These are phyloP conservation scores for Dynastes tityus DNA, from an alignment of 2,888 invertebrate genomes.

Conservation along the genomic window DNA sequence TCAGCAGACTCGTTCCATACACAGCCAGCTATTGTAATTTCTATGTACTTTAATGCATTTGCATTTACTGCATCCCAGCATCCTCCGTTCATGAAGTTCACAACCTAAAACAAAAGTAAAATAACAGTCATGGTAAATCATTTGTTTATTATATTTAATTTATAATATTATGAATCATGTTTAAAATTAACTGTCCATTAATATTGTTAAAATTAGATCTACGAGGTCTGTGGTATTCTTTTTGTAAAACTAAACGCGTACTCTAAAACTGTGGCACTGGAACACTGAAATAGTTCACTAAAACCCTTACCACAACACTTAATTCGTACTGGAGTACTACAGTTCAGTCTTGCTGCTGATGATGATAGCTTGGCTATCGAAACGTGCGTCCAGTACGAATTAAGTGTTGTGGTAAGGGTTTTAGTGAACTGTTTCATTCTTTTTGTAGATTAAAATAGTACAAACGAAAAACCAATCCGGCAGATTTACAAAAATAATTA, in stretches of 20 bases:
- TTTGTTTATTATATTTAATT: not conserved
- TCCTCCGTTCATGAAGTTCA: not conserved
- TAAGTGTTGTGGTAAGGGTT: too few species aligned
- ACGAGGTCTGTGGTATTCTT: not conserved
- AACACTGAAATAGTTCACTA: too few species aligned
- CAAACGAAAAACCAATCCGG: not conserved
- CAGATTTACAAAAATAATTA: too few species aligned
- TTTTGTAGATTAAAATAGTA: not conserved
- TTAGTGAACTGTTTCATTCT: not conserved
- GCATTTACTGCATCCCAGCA: conserved; percentile 21
- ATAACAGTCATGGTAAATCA: not conserved
- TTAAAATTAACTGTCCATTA: too few species aligned
- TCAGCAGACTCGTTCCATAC: not conserved
- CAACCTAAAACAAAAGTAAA: not conserved
- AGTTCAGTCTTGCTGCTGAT: too few species aligned
- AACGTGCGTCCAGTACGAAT: too few species aligned
- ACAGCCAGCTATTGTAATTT: conserved; percentile 3
- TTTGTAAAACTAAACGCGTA: not conserved
- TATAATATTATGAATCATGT: not conserved
- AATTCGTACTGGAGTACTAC: too few species aligned
- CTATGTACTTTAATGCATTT: not conserved
- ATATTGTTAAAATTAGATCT: too few species aligned
- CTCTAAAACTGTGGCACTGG: too few species aligned
- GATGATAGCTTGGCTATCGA: too few species aligned
- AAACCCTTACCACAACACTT: too few species aligned